phyloP scores from a whole-genome alignment of 2,113 vertebrate species.

The Gallinago undulata region DNA sequence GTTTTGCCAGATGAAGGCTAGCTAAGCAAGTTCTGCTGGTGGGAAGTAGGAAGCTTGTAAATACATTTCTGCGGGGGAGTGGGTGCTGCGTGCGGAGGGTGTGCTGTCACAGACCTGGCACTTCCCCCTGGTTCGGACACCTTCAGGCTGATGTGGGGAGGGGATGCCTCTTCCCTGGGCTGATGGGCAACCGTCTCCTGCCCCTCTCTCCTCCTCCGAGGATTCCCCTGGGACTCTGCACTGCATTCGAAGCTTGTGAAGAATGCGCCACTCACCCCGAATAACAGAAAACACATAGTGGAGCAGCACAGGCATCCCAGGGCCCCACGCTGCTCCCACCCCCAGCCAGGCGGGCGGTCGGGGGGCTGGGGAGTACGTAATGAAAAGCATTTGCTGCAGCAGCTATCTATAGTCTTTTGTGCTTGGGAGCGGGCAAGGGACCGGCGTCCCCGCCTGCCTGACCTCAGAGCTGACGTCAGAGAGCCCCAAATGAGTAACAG shows the following conservation, averaged over 20 bases:
- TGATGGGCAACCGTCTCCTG: neutral
- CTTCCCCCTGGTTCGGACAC: neutral
- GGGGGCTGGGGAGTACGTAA: neutral
- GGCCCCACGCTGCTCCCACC: neutral
- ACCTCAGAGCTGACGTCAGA: neutral
- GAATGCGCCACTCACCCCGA: conserved; percentile 16
- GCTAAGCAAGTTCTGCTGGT: neutral
- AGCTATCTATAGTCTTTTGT: neutral
- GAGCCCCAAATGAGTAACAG: neutral
- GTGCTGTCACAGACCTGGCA: neutral
- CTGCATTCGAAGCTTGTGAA: neutral
- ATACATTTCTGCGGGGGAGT: neutral
- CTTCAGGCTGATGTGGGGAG: neutral
- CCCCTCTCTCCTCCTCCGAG: neutral
- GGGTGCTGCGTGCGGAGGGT: neutral
- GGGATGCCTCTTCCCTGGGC: neutral
- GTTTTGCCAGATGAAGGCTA: neutral
- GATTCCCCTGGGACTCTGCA: neutral
- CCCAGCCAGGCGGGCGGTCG: neutral
- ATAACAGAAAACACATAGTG: neutral
- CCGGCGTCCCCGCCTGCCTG: neutral
- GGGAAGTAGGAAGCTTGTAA: neutral
- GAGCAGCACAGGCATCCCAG: neutral
- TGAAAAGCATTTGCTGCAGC: conserved; percentile 33
- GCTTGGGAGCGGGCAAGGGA: neutral